phyloP scores from a whole-genome alignment of 1,140 invertebrate genomes.

The Druon quercuslanigerum region DNA sequence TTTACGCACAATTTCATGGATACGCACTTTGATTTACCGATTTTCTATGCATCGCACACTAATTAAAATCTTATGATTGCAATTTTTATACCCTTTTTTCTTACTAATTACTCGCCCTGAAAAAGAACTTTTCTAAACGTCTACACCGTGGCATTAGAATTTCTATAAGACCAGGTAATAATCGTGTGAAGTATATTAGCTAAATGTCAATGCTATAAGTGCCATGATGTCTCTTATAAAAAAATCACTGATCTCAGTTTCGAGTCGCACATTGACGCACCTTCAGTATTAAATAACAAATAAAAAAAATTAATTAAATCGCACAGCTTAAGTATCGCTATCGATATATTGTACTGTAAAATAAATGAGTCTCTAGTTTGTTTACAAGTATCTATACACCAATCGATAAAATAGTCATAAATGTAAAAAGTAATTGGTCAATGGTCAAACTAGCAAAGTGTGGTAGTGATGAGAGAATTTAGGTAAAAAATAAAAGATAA shows the following conservation, averaged over 20 bases:
- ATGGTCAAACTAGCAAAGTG: background rate
- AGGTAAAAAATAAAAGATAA: conserved; percentile 11
- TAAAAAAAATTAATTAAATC: conserved; percentile 32
- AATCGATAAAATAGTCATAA: conserved; percentile 11
- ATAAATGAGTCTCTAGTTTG: conserved; percentile 44
- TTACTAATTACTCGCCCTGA: background rate
- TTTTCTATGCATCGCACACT: background rate
- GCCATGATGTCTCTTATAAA: conserved; percentile 26
- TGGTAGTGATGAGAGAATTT: conserved; percentile 3
- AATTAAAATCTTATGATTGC: background rate
- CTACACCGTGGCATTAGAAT: conserved; percentile 27
- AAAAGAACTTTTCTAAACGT: conserved; percentile 24
- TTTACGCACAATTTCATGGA: conserved; percentile 25
- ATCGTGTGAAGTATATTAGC: conserved; percentile 26
- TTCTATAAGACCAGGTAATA: conserved; percentile 15
- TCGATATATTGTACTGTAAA: conserved; percentile 39
- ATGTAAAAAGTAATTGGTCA: conserved; percentile 2
- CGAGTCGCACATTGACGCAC: conserved; percentile 36
- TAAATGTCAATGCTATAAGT: conserved; percentile 28
- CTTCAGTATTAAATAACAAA: conserved; percentile 42
- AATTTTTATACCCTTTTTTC: background rate
- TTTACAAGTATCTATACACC: conserved; percentile 35
- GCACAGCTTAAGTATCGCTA: conserved; percentile 24
- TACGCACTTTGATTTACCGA: background rate
- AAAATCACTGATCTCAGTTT: conserved; percentile 9